Percentiles rank a stretch among this genome's conserved stretches.
These are phyloP conservation scores for Otolemur garnettii DNA, from an alignment of 2,113 vertebrate species.

Conservation along the genomic window DNA sequence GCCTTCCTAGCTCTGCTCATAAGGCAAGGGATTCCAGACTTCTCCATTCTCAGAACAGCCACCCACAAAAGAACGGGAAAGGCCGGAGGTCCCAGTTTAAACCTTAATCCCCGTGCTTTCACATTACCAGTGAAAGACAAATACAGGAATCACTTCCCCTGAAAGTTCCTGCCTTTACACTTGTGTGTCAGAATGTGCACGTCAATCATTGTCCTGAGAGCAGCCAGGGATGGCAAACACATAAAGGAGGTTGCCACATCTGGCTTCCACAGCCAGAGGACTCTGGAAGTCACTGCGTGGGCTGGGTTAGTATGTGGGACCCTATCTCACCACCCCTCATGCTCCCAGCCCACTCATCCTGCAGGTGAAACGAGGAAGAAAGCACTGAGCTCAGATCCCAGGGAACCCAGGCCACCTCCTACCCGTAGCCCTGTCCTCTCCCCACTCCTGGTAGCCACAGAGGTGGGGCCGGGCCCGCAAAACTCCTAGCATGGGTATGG, in stretches of 20 bases:
- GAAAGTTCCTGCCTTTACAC: neutral
- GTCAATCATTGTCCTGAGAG: neutral
- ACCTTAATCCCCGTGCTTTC: neutral
- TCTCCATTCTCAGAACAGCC: neutral
- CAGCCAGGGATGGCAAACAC: neutral
- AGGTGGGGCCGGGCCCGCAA: neutral
- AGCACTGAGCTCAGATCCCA: neutral
- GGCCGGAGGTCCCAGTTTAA: neutral
- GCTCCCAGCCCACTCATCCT: neutral
- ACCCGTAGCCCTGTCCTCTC: too few species aligned
- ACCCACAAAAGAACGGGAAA: neutral
- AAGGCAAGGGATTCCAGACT: neutral
- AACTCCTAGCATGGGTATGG: too few species aligned
- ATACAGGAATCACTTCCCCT: neutral
- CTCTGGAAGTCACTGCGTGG: neutral
- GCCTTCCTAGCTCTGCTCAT: neutral
- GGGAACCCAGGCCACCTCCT: neutral
- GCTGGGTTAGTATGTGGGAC: accelerated
- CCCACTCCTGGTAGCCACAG: neutral
- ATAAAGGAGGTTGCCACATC: neutral
- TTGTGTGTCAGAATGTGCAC: neutral
- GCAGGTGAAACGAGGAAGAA: neutral
- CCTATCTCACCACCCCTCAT: neutral
- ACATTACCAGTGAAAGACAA: neutral
- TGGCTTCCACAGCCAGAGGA: neutral